phyloP scores from a whole-genome alignment of 2,888 invertebrate genomes.

The Agonopterix arenella region DNA sequence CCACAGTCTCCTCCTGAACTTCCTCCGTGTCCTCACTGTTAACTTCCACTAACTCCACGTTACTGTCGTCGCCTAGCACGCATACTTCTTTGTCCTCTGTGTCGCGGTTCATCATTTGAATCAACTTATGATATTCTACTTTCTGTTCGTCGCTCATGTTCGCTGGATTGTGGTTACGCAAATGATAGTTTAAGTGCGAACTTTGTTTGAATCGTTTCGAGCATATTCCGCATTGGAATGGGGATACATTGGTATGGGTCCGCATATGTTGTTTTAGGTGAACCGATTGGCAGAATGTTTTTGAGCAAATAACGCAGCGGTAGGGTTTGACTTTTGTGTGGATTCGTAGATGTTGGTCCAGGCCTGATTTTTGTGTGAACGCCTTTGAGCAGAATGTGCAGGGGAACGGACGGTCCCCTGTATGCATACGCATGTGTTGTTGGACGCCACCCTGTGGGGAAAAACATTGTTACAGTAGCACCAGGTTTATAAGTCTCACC shows the following conservation, averaged over 20 bases:
- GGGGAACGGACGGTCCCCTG: slow-evolving; percentile 53
- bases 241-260: slow-evolving; percentile 54
- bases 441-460: slow-evolving; percentile 43
- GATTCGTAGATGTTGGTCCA: slow-evolving; percentile 61
- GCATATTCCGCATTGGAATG: slow-evolving; percentile 40
- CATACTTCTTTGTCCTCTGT: background rate
- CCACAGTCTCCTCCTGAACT: slow-evolving; percentile 3
- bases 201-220: slow-evolving; percentile 53
- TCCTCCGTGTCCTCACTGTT: slow-evolving; percentile 1
- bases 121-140: slow-evolving; percentile 32
- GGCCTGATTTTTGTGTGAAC: slow-evolving; percentile 66
- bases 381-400: slow-evolving; percentile 57
- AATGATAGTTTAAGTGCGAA: slow-evolving; percentile 61
- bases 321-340: slow-evolving; percentile 61
- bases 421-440: slow-evolving; percentile 60
- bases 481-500: too few relatives aligned
- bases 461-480: background rate
- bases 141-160: slow-evolving; percentile 44
- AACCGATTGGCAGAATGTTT: slow-evolving; percentile 62
- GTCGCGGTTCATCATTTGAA: slow-evolving; percentile 25
- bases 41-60: background rate
- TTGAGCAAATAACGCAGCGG: slow-evolving; percentile 59
- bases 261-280: slow-evolving; percentile 63
- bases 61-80: background rate
- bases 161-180: slow-evolving; percentile 49